Base-by-base conservation (phyloP, 2,113 vertebrate species). In the Pelusios castaneus region DNA sequence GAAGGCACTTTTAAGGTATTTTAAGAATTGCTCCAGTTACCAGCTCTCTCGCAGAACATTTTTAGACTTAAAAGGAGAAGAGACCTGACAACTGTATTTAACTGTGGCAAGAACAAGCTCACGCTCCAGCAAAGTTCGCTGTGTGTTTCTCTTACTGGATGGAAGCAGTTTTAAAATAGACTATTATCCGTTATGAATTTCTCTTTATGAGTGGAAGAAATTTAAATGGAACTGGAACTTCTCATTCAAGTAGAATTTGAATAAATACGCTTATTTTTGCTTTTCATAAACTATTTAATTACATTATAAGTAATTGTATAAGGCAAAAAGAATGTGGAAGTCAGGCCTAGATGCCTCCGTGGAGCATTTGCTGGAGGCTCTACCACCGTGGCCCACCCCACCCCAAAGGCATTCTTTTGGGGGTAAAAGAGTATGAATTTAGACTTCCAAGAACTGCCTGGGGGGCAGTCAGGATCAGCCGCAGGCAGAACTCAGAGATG, bases 1-100 rank as follows among this genome's bases (percentile, higher is more conserved):
- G 89, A 96, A 97, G 93, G 96, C 96, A 97, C 95, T 96, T 80
- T 96, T 63, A 63, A 91, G 90, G 77, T 87, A 92, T 85, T 89
- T 90, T 90, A 91, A 91, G 96, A 95, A 93, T 82, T 91, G 92
- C 82, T 97, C 94, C 94, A 95, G 93, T 96, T 96, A 93, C 84
- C 5, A 1, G 70, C 82, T 87, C 2, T 4, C 76, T 77, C 82
- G 24, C 27, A 70, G 91, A 96, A 96, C 83, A 54, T 80, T 93
- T 92, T 89, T 52, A 84, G 80, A 49, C 87, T 89, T 90, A 90
- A 92, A 94, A 93, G 85, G 43, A 92, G 92, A 87, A 93, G 88
- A 77, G 87, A 91, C 84, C 95, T 0, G 0, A 95, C 89, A 91
- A 87, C 77, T 80, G 88, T 85, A 43, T 85, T 90, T 76, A 92